Evolutionary conservation across 2,113 vertebrate species (phyloP).

Genomic region (Sula dactylatra): DNA sequence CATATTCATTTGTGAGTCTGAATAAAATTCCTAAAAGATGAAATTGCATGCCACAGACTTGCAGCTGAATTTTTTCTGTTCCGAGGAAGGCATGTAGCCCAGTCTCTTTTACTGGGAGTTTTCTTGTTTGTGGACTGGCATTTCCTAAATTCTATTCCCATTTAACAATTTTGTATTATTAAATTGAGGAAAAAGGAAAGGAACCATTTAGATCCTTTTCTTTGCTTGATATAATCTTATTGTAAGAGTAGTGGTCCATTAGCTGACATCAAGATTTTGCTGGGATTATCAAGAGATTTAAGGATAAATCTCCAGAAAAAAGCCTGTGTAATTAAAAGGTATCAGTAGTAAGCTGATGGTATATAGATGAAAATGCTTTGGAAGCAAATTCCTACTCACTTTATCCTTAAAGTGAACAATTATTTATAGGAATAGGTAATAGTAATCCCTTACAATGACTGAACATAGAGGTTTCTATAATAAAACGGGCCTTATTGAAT

Average conservation of each 20-base stretch:
- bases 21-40: constrained; percentile 5
- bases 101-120: neutral
- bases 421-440: constrained; percentile 59
- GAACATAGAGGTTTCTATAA: constrained; percentile 26
- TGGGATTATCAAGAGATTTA: constrained; percentile 68
- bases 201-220: neutral
- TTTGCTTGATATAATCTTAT: neutral
- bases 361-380: constrained; percentile 51
- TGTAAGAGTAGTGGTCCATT: neutral
- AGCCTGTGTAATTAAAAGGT: constrained; percentile 62
- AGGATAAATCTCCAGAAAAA: constrained; percentile 55
- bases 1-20: neutral
- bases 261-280: constrained; percentile 54
- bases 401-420: constrained; percentile 66
- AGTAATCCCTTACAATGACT: constrained; percentile 42
- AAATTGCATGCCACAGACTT: neutral
- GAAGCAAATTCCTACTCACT: constrained; percentile 67
- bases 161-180: neutral
- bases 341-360: constrained; percentile 52
- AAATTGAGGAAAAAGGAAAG: neutral
- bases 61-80: neutral
- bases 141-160: neutral
- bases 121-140: neutral
- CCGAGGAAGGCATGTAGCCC: neutral
- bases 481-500: constrained; percentile 36